Conservation (phyloP, 2,113 vertebrate species). For the Trematocara stigmaticum region DNA sequence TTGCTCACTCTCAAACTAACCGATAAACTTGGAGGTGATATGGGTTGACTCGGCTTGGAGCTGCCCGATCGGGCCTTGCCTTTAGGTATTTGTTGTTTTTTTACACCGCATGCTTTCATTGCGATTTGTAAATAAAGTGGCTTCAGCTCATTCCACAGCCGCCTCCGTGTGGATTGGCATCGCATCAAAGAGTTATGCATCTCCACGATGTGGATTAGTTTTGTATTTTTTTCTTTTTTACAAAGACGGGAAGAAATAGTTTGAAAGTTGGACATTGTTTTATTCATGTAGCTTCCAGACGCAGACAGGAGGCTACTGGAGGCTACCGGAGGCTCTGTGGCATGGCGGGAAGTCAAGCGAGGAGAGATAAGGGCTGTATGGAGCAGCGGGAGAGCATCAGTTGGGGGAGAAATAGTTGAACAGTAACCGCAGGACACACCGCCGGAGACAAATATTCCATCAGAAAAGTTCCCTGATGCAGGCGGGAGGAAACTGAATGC, state of each 20-base stretch:
- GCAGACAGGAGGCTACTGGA: conserved; percentile 19
- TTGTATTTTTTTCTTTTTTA: background rate
- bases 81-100: background rate
- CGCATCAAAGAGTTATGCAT: background rate
- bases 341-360: conserved; percentile 41
- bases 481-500: conserved; percentile 1
- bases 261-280: conserved; percentile 30
- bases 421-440: conserved; percentile 34
- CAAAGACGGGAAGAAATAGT: background rate
- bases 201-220: background rate
- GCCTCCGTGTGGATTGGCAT: background rate
- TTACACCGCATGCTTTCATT: background rate
- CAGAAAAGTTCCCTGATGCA: conserved; percentile 28
- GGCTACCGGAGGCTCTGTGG: conserved; percentile 28
- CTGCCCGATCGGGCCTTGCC: background rate
- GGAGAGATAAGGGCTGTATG: conserved; percentile 30
- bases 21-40: background rate
- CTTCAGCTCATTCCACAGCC: background rate
- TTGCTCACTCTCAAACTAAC: background rate
- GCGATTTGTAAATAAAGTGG: background rate
- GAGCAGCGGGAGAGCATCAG: conserved; percentile 25
- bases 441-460: conserved; percentile 46
- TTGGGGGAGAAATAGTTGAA: conserved; percentile 20
- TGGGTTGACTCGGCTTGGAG: background rate
- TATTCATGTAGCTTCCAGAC: conserved; percentile 38